phyloP scores from a whole-genome alignment of 2,113 vertebrate species.

The Equus quagga region DNA sequence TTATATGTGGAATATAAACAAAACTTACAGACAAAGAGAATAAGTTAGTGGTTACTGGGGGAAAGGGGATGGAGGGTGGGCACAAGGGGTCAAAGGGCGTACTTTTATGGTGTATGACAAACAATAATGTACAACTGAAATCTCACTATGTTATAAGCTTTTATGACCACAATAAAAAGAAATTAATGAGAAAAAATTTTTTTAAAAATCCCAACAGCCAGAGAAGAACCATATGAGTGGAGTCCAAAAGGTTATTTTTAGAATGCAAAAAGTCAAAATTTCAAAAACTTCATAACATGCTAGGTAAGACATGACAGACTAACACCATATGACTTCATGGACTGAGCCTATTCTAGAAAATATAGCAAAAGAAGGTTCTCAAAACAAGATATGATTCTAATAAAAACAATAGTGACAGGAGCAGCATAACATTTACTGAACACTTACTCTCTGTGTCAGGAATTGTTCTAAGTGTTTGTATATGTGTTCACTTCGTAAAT shows the following conservation, averaged over 20 bases:
- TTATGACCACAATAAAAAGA: no score
- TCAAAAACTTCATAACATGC: not conserved
- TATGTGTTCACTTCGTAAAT: not conserved
- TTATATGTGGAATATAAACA: no score
- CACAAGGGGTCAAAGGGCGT: no score
- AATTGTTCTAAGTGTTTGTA: not conserved
- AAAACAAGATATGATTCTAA: conserved; percentile 31
- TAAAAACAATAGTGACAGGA: not conserved
- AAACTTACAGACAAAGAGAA: no score
- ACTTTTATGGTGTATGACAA: no score
- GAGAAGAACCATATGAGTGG: not conserved
- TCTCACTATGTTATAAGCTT: no score
- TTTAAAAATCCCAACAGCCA: not conserved
- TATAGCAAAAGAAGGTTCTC: not conserved
- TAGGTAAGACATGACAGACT: not conserved
- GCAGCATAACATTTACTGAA: not conserved
- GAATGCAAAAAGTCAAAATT: not conserved
- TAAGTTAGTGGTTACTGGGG: no score
- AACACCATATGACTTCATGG: not conserved
- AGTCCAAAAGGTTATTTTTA: conserved; percentile 28
- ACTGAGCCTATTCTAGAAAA: conserved; percentile 43
- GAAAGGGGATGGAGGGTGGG: no score
- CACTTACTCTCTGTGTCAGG: not conserved
- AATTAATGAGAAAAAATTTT: no score
- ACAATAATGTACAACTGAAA: no score